A percentile compares a stretch with the other conserved stretches of the same genome.
These are phyloP conservation scores for Platyrinchus mystaceus DNA, from an alignment of 2,797 vertebrate species.

Conservation along the genomic window DNA sequence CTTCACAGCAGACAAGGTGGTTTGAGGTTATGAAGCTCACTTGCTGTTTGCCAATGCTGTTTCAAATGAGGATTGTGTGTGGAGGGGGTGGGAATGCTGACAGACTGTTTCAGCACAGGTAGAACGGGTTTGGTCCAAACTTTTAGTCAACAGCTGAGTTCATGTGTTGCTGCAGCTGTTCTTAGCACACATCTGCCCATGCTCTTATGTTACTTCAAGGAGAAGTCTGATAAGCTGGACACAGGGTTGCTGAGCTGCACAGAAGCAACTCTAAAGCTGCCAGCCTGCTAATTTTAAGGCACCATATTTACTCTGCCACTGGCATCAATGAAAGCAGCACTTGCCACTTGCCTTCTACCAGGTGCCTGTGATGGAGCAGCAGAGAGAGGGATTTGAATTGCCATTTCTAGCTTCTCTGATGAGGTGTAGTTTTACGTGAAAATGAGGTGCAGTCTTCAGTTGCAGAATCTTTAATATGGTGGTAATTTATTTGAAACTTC, in stretches of 20 bases:
- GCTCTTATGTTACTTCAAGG: background rate
- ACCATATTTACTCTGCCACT: background rate
- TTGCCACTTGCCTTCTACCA: background rate
- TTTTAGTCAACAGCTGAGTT: background rate
- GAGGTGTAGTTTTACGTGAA: background rate
- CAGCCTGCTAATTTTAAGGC: background rate
- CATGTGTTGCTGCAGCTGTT: background rate
- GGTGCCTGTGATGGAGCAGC: background rate
- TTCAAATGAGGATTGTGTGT: background rate
- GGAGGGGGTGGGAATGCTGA: background rate
- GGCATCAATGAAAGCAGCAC: background rate
- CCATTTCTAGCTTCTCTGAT: background rate
- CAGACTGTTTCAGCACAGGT: background rate
- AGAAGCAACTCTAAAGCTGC: background rate
- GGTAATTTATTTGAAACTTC: background rate
- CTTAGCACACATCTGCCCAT: background rate
- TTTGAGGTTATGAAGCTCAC: background rate
- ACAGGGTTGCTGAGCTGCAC: background rate
- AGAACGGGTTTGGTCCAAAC: background rate
- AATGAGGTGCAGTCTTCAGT: background rate
- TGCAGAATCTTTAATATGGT: background rate
- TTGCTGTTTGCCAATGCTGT: background rate
- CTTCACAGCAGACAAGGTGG: background rate
- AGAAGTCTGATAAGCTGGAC: background rate
- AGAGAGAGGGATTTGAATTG: background rate